phyloP scores from a whole-genome alignment of 2,888 invertebrate genomes.

The Seira ritae region DNA sequence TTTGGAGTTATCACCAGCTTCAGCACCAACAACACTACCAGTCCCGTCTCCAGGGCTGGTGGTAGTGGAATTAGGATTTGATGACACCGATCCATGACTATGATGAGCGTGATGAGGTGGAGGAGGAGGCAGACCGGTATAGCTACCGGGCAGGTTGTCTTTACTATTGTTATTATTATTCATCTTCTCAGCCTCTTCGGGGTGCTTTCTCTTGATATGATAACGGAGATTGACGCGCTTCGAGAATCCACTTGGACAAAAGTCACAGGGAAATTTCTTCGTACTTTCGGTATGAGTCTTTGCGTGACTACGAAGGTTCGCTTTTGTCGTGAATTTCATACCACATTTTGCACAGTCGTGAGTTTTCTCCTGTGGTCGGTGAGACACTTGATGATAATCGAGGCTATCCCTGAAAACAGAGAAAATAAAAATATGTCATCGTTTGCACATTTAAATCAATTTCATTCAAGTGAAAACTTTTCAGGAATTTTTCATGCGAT shows the following conservation, averaged over 20 bases:
- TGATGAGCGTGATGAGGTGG: conserved; percentile 21
- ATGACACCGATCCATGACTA: neutral
- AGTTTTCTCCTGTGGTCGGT: conserved; percentile 68
- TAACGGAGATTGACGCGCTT: conserved; percentile 72
- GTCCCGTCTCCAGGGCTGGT: conserved; percentile 33
- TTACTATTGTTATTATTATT: conserved; percentile 67
- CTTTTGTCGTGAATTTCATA: conserved; percentile 70
- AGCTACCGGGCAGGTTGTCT: conserved; percentile 32
- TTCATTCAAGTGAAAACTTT: too few relatives aligned
- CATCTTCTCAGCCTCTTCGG: conserved; percentile 66
- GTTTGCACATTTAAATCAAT: conserved; percentile 26
- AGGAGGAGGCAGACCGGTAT: conserved; percentile 37
- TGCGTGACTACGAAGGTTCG: conserved; percentile 69
- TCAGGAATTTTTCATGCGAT: too few relatives aligned
- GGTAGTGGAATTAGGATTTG: neutral
- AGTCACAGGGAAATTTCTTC: conserved; percentile 72
- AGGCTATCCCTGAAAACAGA: conserved; percentile 71
- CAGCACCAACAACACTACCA: conserved; percentile 8
- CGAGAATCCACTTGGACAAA: conserved; percentile 71
- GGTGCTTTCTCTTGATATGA: conserved; percentile 72
- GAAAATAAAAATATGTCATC: conserved; percentile 38
- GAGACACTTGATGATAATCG: conserved; percentile 71
- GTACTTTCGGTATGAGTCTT: conserved; percentile 69
- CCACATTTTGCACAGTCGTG: conserved; percentile 72
- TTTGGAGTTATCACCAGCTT: conserved; percentile 50